Evolutionary conservation across 2,113 vertebrate genomes (phyloP).

Genomic region (Colinus virginianus): DNA sequence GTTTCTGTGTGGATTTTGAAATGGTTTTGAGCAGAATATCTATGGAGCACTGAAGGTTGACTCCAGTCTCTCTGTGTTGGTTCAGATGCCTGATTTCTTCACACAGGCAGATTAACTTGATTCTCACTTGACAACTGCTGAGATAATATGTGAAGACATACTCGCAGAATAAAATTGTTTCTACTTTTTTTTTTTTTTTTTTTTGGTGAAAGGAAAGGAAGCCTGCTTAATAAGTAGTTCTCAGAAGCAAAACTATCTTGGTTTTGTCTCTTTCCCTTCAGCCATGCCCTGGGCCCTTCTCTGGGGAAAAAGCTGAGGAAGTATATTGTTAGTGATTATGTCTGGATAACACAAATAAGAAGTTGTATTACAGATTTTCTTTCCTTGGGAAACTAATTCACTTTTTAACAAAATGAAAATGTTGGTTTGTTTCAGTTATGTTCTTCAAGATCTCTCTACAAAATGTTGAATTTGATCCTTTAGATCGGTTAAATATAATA

Average conservation of each 20-base stretch:
- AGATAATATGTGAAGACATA: neutral
- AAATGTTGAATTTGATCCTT: neutral
- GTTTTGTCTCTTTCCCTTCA: neutral
- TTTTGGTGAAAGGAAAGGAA: neutral
- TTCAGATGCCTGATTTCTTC: slow-evolving; percentile 15
- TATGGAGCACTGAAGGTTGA: neutral
- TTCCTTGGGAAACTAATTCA: neutral
- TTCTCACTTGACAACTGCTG: neutral
- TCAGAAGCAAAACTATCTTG: neutral
- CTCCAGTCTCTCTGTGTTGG: neutral
- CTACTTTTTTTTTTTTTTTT: neutral
- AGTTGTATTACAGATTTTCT: fast-evolving
- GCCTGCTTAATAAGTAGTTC: neutral
- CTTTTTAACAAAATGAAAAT: neutral
- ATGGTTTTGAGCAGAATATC: neutral
- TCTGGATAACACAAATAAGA: neutral
- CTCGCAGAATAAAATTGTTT: fast-evolving
- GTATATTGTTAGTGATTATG: fast-evolving
- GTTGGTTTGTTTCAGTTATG: neutral
- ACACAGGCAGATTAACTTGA: neutral
- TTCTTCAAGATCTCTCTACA: neutral
- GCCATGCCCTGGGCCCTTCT: neutral
- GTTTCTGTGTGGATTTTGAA: neutral
- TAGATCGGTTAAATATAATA: neutral
- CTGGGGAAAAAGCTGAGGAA: neutral